Base-by-base conservation (phyloP, 2,797 vertebrate species). In the Sciaenops ocellatus region DNA sequence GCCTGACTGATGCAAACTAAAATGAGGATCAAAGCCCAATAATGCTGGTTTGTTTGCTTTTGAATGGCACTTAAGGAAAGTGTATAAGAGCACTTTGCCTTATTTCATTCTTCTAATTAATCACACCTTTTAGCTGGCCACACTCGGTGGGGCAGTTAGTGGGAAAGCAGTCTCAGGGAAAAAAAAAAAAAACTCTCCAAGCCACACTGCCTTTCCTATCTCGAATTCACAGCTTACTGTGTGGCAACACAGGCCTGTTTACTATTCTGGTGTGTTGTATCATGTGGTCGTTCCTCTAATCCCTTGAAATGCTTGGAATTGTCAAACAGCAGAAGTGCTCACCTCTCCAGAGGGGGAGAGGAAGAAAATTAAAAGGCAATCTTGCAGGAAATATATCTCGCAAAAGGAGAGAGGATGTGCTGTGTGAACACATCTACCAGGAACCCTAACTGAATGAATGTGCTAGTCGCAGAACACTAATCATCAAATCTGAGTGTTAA, bases 291-390 rank as follows among this genome's bases (percentile, higher is more conserved):
- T 80, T 85, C 69, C 73, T 89, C 88, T 90, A 80, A 89, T 92
- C 83, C 85, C 68, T 65, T 85, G 87, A 87, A 91, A 90, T 88
- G 86, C 83, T 82, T 73, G 69, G 83, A 89, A 89, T 90, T 90
- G 88, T 88, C 85, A 90, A 90, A 90, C 84, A 86, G 78, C 76
- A 79, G 84, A 75, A 79, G 85, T 79, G 87, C 72, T 84, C 79
- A 80, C 85, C 77, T 86, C 89, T 89, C 80, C 76, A 78, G 79
- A 76, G 79, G 65, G 65, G 44, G 73, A 76, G 68, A 75, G 78
- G 66, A 70, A 89, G 87, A 86, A 91, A 93, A 93, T 93, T 89
- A 93, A 94, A 94, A 86, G 72, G 83, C 88, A 92, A 89, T 90
- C 86, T 89, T 90, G 90, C 83, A 85, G 79, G 89, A 90, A 92